phyloP scores from a whole-genome alignment of 2,113 vertebrate species.

The Picathartes gymnocephalus region DNA sequence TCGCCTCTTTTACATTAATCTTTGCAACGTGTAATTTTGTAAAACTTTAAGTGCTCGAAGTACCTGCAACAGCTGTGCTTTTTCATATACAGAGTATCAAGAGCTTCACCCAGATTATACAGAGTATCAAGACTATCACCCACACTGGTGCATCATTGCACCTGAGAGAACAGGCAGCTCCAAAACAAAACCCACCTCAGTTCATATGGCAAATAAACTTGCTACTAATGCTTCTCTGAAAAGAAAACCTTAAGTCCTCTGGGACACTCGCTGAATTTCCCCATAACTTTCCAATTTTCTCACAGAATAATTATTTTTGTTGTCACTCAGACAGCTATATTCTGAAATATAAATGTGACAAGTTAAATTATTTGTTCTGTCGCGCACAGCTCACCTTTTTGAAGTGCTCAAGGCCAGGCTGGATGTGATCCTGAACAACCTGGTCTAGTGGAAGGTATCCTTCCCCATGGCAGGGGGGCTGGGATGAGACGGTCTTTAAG shows the following conservation, averaged over 20 bases:
- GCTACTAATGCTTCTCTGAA: background rate
- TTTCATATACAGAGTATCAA: background rate
- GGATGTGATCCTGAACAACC: background rate
- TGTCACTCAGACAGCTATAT: background rate
- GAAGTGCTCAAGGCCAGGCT: background rate
- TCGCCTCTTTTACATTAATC: background rate
- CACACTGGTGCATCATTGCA: background rate
- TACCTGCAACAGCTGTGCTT: background rate
- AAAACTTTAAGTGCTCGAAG: background rate
- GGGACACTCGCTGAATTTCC: background rate
- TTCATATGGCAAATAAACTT: background rate
- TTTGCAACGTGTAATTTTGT: background rate
- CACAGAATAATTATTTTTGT: background rate
- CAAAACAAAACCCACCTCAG: background rate
- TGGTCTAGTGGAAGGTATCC: background rate
- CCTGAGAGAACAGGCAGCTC: background rate
- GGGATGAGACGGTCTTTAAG: background rate
- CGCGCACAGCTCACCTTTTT: background rate
- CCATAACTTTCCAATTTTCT: background rate
- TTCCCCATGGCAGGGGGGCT: background rate
- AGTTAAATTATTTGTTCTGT: background rate
- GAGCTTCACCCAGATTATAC: background rate
- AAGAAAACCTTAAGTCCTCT: background rate
- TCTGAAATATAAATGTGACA: background rate
- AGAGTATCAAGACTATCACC: background rate